Percentiles rank a stretch among this genome's conserved stretches.
Conservation (phyloP, 2,888 invertebrate genomes). For the Lasius fuliginosus region DNA sequence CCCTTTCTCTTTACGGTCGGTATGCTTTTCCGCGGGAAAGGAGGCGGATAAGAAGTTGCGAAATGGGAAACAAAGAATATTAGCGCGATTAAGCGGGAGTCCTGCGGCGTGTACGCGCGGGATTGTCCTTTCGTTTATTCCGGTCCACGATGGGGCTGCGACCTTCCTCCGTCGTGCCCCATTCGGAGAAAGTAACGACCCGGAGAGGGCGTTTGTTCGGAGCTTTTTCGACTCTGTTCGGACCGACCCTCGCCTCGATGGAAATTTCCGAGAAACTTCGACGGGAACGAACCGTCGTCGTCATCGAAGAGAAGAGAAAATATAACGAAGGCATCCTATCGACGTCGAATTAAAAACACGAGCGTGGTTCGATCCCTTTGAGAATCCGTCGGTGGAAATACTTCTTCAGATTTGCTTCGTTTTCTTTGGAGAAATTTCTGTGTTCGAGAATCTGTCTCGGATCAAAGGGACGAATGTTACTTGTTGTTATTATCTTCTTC, state of each 20-base stretch:
- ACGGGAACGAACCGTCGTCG: constrained; percentile 2
- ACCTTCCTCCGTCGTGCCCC: constrained; percentile 15
- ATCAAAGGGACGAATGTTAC: constrained; percentile 13
- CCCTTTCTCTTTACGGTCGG: constrained; percentile 16
- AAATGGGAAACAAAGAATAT: constrained; percentile 76
- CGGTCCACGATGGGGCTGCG: constrained; percentile 17
- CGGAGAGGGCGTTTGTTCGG: constrained; percentile 40
- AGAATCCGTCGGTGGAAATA: constrained; percentile 11
- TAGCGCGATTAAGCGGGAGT: constrained; percentile 68
- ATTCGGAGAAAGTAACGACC: constrained; percentile 57
- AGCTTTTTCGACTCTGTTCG: constrained; percentile 41
- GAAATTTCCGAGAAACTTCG: constrained; percentile 37
- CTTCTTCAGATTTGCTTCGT: constrained; percentile 21
- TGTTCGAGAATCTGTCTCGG: constrained; percentile 16
- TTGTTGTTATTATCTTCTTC: constrained; percentile 17
- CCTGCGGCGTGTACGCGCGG: constrained; percentile 46
- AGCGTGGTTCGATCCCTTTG: constrained; percentile 28
- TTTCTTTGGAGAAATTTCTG: constrained; percentile 19
- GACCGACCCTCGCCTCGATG: constrained; percentile 26
- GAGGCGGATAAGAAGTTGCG: constrained; percentile 64
- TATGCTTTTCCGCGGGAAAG: constrained; percentile 15
- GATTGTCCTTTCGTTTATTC: constrained; percentile 60
- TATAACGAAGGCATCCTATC: constrained; percentile 20
- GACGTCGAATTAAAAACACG: constrained; percentile 45
- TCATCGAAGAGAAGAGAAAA: constrained; percentile 17